Evolutionary conservation across 2,888 invertebrate genomes (phyloP), one percentile per base, ranked within the genome.

Genomic region (Biston betularia): DNA sequence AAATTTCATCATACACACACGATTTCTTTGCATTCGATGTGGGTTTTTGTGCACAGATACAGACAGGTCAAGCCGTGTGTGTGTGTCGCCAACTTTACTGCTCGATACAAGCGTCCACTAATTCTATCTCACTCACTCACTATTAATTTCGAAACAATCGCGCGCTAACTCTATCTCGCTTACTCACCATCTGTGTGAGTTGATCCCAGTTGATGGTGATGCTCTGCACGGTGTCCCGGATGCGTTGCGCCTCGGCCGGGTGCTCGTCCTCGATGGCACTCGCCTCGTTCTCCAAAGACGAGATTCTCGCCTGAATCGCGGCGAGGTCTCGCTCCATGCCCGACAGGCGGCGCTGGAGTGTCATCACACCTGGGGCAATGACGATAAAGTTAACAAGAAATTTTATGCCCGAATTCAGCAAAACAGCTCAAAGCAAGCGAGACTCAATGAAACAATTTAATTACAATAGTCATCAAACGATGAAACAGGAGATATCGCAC

Each of bases 251-350:
- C 85, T 98, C 98, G 79, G 99, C 99, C 0, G 99, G 99, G 89
- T 99, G 99, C 71, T 98, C 98, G 40, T 95, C 95, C 81, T 98
- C 98, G 87, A 99, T 98, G 71, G 96, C 95, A 79, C 96, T 96
- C 7, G 99, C 99, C 89, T 99, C 99, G 80, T 96, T 96, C 88
- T 99, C 98, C 79, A 99, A 94, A 4, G 98, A 97, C 65, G 98
- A 97, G 75, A 99, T 95, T 91, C 99, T 98, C 35, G 99, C 99
- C 89, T 99, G 98, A 76, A 99, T 99, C 46, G 99, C 99, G 53
- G 99, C 99, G 78, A 99, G 93, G 90, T 99, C 99, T 68, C 99
- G 96, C 93, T 99, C 99, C 99, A 99, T 99, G 72, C 99, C 98
- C 75, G 98, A 98, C 44, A 99, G 95, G 61, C 99, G 96, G 64